Percentiles rank a stretch among this genome's conserved stretches.
phyloP scores from a whole-genome alignment of 2,113 vertebrate genomes.

The Rhinogobius similis region DNA sequence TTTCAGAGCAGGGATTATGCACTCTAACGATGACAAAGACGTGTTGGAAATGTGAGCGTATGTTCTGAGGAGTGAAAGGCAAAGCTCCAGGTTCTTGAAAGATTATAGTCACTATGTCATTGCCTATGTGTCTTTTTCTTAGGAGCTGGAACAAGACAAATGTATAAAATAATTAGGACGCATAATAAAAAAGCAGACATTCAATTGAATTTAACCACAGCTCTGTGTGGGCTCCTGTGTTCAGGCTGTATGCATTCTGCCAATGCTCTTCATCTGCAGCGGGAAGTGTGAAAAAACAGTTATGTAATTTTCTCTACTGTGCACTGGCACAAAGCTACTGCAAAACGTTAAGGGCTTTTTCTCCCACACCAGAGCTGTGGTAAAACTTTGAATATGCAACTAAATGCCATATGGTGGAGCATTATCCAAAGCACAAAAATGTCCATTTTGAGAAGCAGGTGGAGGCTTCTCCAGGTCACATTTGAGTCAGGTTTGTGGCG shows the following conservation, averaged over 20 bases:
- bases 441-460: too few relatives aligned
- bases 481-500: too few relatives aligned
- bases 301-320: constrained; percentile 66
- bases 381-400: not conserved
- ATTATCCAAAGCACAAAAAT: too few relatives aligned
- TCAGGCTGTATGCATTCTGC: constrained; percentile 50
- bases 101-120: constrained; percentile 96
- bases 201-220: constrained; percentile 42
- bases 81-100: constrained; percentile 92
- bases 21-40: constrained; percentile 93
- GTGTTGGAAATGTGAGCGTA: constrained; percentile 95
- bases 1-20: constrained; percentile 88
- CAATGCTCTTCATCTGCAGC: constrained; percentile 60
- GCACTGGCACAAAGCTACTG: constrained; percentile 28
- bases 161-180: not conserved
- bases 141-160: constrained; percentile 78
- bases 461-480: too few relatives aligned
- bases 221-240: constrained; percentile 56
- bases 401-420: too few relatives aligned
- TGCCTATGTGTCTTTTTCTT: constrained; percentile 94
- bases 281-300: constrained; percentile 66
- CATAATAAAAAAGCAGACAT: constrained; percentile 28
- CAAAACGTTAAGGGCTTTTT: constrained; percentile 23
- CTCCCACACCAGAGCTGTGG: constrained; percentile 12
- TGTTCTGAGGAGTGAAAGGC: constrained; percentile 92